A percentile compares a stretch with the other conserved stretches of the same genome.
phyloP scores from a whole-genome alignment of 2,888 invertebrate genomes.

The Patella ulyssiponensis region DNA sequence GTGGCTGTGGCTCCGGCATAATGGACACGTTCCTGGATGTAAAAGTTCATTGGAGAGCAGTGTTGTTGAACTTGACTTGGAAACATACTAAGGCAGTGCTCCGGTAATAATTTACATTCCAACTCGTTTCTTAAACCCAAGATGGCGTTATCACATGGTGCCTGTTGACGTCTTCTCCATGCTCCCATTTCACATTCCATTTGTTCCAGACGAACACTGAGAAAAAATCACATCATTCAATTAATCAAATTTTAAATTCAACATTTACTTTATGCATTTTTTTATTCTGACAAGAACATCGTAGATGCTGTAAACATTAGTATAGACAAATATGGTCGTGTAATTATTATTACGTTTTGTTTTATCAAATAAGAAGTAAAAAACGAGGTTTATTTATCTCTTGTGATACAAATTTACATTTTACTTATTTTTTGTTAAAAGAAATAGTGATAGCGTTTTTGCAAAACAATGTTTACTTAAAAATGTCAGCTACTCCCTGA shows the following conservation, averaged over 20 bases:
- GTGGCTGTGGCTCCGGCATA: conserved; percentile 25
- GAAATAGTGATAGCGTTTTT: no score
- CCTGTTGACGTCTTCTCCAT: conserved; percentile 39
- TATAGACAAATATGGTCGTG: no score
- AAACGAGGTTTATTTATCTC: no score
- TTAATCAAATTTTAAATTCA: not conserved
- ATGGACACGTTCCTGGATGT: conserved; percentile 26
- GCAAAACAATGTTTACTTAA: no score
- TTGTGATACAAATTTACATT: no score
- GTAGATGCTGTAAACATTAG: no score
- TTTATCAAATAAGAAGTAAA: no score
- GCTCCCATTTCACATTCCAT: conserved; percentile 42
- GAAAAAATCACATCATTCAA: not conserved
- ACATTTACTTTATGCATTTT: not conserved
- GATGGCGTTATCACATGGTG: conserved; percentile 35
- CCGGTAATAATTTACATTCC: conserved; percentile 41
- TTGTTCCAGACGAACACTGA: conserved; percentile 39
- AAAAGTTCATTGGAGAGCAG: conserved; percentile 36
- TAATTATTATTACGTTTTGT: no score
- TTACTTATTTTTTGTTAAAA: no score
- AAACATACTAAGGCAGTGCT: conserved; percentile 31
- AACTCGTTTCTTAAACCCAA: conserved; percentile 40
- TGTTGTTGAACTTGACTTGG: conserved; percentile 27
- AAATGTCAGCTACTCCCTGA: no score
- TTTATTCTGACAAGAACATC: not conserved